phyloP scores from a whole-genome alignment of 2,888 invertebrate genomes.

The Saturnia japonica region DNA sequence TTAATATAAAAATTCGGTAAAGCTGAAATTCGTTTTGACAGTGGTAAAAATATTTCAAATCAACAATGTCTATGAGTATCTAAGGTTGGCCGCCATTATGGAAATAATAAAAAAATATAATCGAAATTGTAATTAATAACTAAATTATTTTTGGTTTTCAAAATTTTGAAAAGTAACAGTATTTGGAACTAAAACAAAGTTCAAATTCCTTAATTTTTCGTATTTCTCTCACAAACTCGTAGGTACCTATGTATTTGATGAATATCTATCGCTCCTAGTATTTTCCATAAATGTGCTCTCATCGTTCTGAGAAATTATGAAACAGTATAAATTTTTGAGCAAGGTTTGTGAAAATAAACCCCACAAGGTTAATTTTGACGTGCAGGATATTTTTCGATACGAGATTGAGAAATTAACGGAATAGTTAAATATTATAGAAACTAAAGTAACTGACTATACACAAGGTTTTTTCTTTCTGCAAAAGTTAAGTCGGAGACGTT shows the following conservation, averaged over 20 bases:
- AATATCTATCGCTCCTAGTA: too few relatives aligned
- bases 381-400: not conserved
- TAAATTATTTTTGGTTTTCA: too few relatives aligned
- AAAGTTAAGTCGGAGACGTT: too few relatives aligned
- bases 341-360: not conserved
- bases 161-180: too few relatives aligned
- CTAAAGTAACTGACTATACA: not conserved
- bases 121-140: too few relatives aligned
- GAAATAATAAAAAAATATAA: too few relatives aligned
- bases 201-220: too few relatives aligned
- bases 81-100: not conserved
- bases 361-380: too few relatives aligned
- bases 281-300: not conserved
- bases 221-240: too few relatives aligned
- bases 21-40: conserved; percentile 9
- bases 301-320: not conserved
- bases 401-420: not conserved
- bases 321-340: not conserved
- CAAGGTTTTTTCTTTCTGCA: too few relatives aligned
- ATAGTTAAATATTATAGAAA: not conserved
- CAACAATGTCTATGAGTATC: not conserved
- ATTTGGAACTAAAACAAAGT: too few relatives aligned
- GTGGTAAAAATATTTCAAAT: not conserved
- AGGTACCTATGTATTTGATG: too few relatives aligned
- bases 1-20: not conserved